Evolutionary conservation across 1,140 invertebrate species (phyloP).

Genomic region (Musca vetustissima): DNA sequence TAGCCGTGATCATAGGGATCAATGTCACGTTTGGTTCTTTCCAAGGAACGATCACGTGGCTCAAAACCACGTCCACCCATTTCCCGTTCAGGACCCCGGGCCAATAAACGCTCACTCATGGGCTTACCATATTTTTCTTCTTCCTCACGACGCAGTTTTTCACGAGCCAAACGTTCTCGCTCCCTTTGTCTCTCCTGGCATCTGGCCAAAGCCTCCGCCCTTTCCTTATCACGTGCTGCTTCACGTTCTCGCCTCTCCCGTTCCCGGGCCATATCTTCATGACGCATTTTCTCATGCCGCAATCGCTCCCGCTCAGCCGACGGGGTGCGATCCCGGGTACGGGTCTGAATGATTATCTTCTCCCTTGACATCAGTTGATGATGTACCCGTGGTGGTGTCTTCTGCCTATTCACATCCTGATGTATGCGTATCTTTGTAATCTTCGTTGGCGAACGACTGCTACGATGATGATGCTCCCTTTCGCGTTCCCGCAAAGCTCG

Average conservation of each 20-base stretch:
- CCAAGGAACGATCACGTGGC: constrained; percentile 48
- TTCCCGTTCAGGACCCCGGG: constrained; percentile 41
- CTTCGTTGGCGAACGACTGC: constrained; percentile 46
- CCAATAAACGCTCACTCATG: constrained; percentile 28
- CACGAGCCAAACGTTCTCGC: constrained; percentile 61
- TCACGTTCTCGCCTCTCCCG: constrained; percentile 57
- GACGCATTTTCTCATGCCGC: constrained; percentile 41
- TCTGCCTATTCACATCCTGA: constrained; percentile 49
- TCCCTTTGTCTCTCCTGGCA: constrained; percentile 64
- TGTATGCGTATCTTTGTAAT: constrained; percentile 52
- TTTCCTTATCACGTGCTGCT: constrained; percentile 60
- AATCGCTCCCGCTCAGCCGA: constrained; percentile 43
- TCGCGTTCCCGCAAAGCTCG: constrained; percentile 45
- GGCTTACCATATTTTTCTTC: constrained; percentile 41
- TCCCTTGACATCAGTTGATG: constrained; percentile 49
- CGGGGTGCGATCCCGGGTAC: constrained; percentile 45
- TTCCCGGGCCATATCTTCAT: constrained; percentile 51
- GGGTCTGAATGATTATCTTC: constrained; percentile 51
- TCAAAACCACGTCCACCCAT: constrained; percentile 37
- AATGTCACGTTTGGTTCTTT: constrained; percentile 37
- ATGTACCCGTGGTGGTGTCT: constrained; percentile 48
- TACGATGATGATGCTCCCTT: constrained; percentile 46
- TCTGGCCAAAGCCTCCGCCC: constrained; percentile 61
- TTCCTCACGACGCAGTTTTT: constrained; percentile 55
- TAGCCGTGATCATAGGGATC: constrained; percentile 41